Conservation (phyloP, 2,113 vertebrate species). For the Campylorhamphus procurvoides region DNA sequence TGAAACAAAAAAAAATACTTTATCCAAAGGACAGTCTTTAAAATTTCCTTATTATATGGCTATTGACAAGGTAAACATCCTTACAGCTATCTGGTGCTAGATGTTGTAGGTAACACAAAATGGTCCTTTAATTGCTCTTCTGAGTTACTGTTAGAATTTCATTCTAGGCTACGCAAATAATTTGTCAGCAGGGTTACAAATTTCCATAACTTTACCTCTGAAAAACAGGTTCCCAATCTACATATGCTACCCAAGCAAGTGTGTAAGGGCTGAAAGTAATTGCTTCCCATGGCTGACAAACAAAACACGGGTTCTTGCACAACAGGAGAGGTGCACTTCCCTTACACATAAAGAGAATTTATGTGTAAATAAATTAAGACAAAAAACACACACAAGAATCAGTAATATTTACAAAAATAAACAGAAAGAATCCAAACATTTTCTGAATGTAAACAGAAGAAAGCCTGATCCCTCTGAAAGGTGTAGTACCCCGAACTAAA, state of each 20-base stretch:
- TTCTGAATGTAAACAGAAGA: background rate
- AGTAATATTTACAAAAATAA: background rate
- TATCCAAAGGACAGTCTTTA: background rate
- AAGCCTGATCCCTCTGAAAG: background rate
- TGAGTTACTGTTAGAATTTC: background rate
- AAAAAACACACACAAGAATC: background rate
- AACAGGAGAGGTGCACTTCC: background rate
- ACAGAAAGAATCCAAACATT: background rate
- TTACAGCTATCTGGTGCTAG: background rate
- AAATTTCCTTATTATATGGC: background rate
- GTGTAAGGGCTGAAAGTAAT: background rate
- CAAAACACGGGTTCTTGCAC: background rate
- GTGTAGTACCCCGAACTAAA: background rate
- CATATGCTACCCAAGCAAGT: background rate
- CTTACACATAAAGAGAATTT: background rate
- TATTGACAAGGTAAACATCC: background rate
- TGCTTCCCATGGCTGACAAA: background rate
- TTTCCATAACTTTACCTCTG: background rate
- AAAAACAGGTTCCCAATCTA: slow-evolving; percentile 22
- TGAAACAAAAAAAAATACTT: background rate
- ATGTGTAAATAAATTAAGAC: background rate
- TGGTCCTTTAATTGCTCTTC: background rate
- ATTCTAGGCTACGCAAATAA: background rate
- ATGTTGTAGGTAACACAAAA: background rate
- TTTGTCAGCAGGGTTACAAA: background rate